phyloP scores from a whole-genome alignment of 2,888 invertebrate species.

The Euplagia quadripunctaria region DNA sequence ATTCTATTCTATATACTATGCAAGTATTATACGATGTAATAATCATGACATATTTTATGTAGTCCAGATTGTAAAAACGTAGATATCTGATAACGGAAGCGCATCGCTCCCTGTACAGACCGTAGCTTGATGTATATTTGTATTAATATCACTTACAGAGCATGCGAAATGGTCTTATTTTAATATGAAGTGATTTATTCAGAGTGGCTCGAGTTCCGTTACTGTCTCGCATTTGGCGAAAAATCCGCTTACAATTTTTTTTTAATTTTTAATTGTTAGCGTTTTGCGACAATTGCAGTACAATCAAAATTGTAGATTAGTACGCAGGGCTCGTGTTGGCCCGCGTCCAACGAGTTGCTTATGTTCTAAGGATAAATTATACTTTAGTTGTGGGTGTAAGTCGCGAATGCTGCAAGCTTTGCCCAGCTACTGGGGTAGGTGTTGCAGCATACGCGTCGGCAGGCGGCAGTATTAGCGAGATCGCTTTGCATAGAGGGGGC shows the following conservation, averaged over 20 bases:
- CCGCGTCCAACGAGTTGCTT: conserved; percentile 71
- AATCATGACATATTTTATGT: conserved; percentile 83
- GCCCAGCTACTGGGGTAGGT: conserved; percentile 19
- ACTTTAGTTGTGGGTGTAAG: conserved; percentile 56
- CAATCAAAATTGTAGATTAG: conserved; percentile 73
- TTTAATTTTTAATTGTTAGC: conserved; percentile 36
- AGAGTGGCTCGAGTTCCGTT: conserved; percentile 87
- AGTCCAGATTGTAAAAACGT: conserved; percentile 78
- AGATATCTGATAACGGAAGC: conserved; percentile 70
- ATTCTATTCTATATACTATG: conserved; percentile 81
- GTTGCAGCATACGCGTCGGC: conserved; percentile 55
- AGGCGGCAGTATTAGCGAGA: conserved; percentile 71
- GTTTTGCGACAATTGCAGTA: conserved; percentile 61
- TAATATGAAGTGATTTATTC: conserved; percentile 76
- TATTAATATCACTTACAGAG: conserved; percentile 72
- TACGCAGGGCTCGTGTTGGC: conserved; percentile 56
- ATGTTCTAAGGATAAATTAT: conserved; percentile 76
- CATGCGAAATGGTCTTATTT: conserved; percentile 73
- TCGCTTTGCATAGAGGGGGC: conserved; percentile 71
- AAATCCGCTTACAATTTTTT: conserved; percentile 64
- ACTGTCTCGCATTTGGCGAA: conserved; percentile 76
- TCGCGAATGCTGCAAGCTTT: conserved; percentile 41
- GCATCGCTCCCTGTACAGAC: conserved; percentile 73
- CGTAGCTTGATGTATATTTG: conserved; percentile 76
- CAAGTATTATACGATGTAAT: conserved; percentile 80